These are phyloP conservation scores for Molossus molossus DNA, from an alignment of 2,797 vertebrate genomes.

Conservation along the genomic window DNA sequence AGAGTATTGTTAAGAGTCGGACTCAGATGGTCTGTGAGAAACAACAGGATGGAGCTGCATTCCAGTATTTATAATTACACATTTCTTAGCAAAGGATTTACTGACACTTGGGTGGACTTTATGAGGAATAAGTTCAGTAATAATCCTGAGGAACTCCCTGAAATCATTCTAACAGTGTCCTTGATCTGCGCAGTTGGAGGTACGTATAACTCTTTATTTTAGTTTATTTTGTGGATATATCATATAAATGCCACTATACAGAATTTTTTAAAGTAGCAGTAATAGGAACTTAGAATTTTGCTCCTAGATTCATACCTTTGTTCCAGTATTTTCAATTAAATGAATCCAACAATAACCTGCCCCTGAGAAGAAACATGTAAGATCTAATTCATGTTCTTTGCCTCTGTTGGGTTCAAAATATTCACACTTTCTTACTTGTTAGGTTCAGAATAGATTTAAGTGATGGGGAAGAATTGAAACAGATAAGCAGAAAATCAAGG, in stretches of 20 bases:
- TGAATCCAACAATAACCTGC: background rate
- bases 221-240: background rate
- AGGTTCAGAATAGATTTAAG: background rate
- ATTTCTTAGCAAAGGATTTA: accelerated
- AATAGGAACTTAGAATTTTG: conserved; percentile 50
- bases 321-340: conserved; percentile 1
- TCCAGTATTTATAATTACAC: accelerated
- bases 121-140: background rate
- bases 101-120: background rate
- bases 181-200: conserved; percentile 78
- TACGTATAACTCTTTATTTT: conserved; percentile 63
- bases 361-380: background rate
- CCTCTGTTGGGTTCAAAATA: background rate
- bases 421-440: background rate
- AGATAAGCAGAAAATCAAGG: background rate
- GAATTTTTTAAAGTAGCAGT: conserved; percentile 4
- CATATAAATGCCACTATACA: background rate
- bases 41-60: background rate
- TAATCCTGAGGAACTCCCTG: conserved; percentile 48
- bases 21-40: background rate
- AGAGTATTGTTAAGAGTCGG: background rate
- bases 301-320: conserved; percentile 39
- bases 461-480: background rate
- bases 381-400: background rate
- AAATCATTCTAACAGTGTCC: conserved; percentile 74